Base-by-base conservation (phyloP, 2,888 invertebrate genomes). In the Lasioglossum malachurum region DNA sequence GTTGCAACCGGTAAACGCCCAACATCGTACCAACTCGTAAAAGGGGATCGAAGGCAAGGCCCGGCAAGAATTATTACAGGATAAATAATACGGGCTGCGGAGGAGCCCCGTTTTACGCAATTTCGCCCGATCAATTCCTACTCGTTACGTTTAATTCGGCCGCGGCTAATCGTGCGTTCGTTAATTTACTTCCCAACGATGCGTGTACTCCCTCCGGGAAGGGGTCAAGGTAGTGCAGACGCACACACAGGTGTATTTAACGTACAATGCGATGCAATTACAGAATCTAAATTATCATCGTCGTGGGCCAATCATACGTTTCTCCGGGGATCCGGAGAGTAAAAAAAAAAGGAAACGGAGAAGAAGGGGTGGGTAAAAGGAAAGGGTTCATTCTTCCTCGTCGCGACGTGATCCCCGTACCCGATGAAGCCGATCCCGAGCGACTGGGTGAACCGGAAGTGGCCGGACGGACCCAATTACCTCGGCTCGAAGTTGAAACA, bases 391-490 rank as follows among this genome's bases (percentile, higher is more conserved):
- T 73, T 80, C 74, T 64, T 73, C 53, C 64, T 46, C 35, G 71
- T 31, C 75, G 71, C 72, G 75, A 82, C 87, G 87, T 86, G 82
- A 84, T 83, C 76, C 27, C 73, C 67, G 75, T 86, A 74, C 81
- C 31, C 72, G 80, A 75, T 85, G 78, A 78, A 57, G 60, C 60
- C 67, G 80, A 83, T 80, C 57, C 57, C 67, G 57, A 46, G 71
- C 60, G 81, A 53, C 71, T 67, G 80, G 84, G 77, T 60, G 84
- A 80, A 78, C 85, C 91, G 89, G 91, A 90, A 90, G 88, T 88
- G 80, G 80, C 73, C 71, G 82, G 82, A 78, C 80, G 87, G 91
- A 87, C 90, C 91, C 90, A 90, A 90, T 90, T 90, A 91, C 91
- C 89, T 78, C 81, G 89, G 64, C 86, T 84, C 84, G 84, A 83